Conservation (phyloP, 2,113 vertebrate genomes). For the Spea bombifrons region DNA sequence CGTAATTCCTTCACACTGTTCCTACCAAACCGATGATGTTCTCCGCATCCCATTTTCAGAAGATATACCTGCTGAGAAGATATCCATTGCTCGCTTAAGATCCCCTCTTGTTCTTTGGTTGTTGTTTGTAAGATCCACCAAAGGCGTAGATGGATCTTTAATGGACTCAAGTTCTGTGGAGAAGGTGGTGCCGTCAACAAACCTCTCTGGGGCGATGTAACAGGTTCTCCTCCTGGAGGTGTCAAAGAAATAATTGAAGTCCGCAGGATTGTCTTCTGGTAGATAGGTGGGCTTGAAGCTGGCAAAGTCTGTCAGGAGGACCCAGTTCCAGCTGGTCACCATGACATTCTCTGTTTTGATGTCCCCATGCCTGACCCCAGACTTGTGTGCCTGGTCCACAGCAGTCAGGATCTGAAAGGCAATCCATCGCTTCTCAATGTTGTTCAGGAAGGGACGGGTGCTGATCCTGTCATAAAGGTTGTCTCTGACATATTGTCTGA, state of each 20-base stretch:
- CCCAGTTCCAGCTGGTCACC: conserved; percentile 99
- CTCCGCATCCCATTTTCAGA: not conserved
- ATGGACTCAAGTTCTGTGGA: conserved; percentile 75
- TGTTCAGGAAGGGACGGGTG: conserved; percentile 91
- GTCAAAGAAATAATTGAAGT: conserved; percentile 99
- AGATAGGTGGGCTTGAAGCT: conserved; percentile 96
- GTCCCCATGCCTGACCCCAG: conserved; percentile 92
- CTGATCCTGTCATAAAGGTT: conserved; percentile 96
- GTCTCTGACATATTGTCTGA: conserved; percentile 92
- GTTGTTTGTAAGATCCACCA: conserved; percentile 89
- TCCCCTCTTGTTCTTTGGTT: conserved; percentile 91
- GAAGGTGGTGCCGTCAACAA: conserved; percentile 93
- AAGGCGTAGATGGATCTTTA: conserved; percentile 87
- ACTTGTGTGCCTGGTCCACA: conserved; percentile 90
- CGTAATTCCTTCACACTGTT: too few relatives aligned
- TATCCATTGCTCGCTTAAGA: conserved; percentile 91
- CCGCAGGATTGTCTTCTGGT: conserved; percentile 95
- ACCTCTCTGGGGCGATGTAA: conserved; percentile 93
- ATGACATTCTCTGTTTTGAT: conserved; percentile 98
- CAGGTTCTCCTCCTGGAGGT: conserved; percentile 90
- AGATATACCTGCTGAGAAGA: conserved; percentile 93
- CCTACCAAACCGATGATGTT: too few relatives aligned
- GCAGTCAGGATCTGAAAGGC: conserved; percentile 94
- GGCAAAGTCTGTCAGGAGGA: conserved; percentile 93
- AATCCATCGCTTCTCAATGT: conserved; percentile 94